Base-by-base conservation (phyloP, 1,140 invertebrate species). In the Zaprionus vittiger region DNA sequence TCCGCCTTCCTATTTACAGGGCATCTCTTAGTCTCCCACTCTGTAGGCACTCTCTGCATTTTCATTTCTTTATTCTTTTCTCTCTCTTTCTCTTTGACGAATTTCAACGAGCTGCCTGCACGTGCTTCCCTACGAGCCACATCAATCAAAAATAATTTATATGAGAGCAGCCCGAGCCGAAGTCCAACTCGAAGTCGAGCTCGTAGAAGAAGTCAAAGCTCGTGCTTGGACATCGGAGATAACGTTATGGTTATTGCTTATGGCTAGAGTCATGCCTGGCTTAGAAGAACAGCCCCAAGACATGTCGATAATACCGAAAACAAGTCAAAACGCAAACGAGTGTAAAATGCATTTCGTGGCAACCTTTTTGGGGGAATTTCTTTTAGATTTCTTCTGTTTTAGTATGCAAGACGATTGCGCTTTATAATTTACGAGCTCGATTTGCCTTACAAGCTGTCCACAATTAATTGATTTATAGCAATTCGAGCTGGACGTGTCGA, bases 71-170 rank as follows among this genome's bases (percentile, higher is more conserved):
- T 52, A 66, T 20, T 70, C 63, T 77, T 9, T 83, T 17, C 52
- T 59, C 31, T 77, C 15, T 41, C 41, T 11, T 2, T 59, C 49
- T 78, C 38, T 49, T 55, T 78, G 77, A 80, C 73, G 83, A 80
- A 73, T 73, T 73, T 79, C 75, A 81, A 81, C 66, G 74, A 74
- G 78, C 44, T 76, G 49, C 15, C 52, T 86, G 83, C 84, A 86
- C 83, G 83, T 86, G 83, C 84, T 83, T 62, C 55, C 65, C 57
- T 77, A n/a, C 41, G 56, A 68, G 73, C 80, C 83, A 81, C 83
- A 86, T 86, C 83, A 86, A 86, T 86, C 83, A 86, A 89, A 86
- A 57, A 89, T 80, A 86, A 86, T 86, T 86, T 86, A 86, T 86
- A 75, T 86, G 78, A 89, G 83, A 86, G 84, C 83, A 87, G 64